Base-by-base conservation (phyloP, 2,888 invertebrate genomes). In the Pemphredon lugubris region DNA sequence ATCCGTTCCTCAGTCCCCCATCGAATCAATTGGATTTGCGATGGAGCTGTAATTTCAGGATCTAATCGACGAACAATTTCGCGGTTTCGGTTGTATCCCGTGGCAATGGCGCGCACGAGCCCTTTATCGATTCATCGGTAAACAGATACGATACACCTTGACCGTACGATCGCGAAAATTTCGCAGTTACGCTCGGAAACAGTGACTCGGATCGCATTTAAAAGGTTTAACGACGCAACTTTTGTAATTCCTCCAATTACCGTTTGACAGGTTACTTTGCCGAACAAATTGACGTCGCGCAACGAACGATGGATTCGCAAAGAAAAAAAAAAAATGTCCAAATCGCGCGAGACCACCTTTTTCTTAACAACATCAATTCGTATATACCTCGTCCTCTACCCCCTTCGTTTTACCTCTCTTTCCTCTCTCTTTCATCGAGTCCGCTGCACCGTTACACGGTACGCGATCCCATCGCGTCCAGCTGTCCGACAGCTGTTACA, bases 391-490 rank as follows among this genome's bases (percentile, higher is more conserved):
- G 44, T 26, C 30, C 13, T 45, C 20, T 32, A 1, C 30, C 7
- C 2, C 30, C 13, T 11, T 44, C 30, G 51, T 39, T 57, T 34
- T 34, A 9, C 34, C 11, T 75, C 61, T 45, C 39, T 34, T n/a
- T n/a, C 48, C 26, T 45, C 45, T 42, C 44, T 58, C 63, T 44
- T 58, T 61, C 69, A 55, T 53, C 47, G 40, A 20, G 63, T 21
- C 53, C 66, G 66, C 40, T 67, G 65, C 73, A 84, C 84, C 84
- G 84, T 84, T 85, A 84, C 60, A 42, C 64, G 72, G 63, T 71
- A 79, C 77, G 80, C 80, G 81, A 82, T 81, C 75, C 73, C 81
- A 77, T 84, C 80, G 75, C 78, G 73, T 77, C 77, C 81, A 78
- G 82, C 78, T 84, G 79, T 75, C 73, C 45, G 63, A 64, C 69